Conservation (phyloP, 2,797 vertebrate species). For the Aeoliscus strigatus region DNA sequence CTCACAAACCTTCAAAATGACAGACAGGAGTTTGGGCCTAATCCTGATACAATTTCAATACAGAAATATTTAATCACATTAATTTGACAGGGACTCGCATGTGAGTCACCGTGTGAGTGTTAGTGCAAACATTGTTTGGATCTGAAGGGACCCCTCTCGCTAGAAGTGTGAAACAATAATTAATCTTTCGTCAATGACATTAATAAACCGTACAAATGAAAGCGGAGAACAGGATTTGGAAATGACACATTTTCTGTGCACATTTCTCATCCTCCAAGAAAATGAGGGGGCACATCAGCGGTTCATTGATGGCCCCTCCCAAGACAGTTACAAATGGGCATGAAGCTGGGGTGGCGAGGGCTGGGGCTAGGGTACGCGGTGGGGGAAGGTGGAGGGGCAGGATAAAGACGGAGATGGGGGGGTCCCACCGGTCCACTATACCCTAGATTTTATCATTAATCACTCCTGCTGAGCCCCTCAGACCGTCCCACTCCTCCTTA, state of each 20-base stretch:
- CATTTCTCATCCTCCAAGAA: conserved; percentile 39
- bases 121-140: conserved; percentile 20
- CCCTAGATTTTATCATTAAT: conserved; percentile 73
- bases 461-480: conserved; percentile 61
- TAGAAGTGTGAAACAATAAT: no score
- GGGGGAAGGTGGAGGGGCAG: conserved; percentile 24
- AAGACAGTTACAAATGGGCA: conserved; percentile 74
- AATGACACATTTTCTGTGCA: conserved; percentile 43
- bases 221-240: no score
- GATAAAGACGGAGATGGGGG: conserved; percentile 41
- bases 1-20: conserved; percentile 46
- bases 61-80: conserved; percentile 45
- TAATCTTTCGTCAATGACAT: conserved; percentile 30
- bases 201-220: conserved; percentile 43
- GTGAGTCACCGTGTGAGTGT: conserved; percentile 21
- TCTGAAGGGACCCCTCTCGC: conserved; percentile 44
- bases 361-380: conserved; percentile 37
- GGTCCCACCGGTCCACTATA: conserved; percentile 62
- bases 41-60: conserved; percentile 51
- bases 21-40: conserved; percentile 41
- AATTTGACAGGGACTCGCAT: conserved; percentile 24
- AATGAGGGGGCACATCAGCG: conserved; percentile 40
- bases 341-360: conserved; percentile 54
- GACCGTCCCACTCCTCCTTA: conserved; percentile 46
- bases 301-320: conserved; percentile 54